Base-by-base conservation (phyloP, 1,140 invertebrate species). In the Acromyrmex heyeri region DNA sequence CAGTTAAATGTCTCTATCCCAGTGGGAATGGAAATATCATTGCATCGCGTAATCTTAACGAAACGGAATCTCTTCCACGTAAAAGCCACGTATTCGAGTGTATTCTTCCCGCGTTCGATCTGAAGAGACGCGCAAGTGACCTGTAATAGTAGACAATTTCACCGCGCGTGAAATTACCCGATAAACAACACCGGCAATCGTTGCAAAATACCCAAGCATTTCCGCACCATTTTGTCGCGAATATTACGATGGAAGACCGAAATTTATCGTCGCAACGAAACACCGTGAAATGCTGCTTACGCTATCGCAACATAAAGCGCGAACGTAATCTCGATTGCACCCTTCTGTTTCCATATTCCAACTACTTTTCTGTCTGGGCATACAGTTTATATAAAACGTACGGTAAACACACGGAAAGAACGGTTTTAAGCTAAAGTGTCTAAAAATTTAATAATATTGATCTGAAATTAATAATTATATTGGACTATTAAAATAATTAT, bases 111-210 rank as follows among this genome's bases (percentile, higher is more conserved):
- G 21, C 16, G 55, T 24, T 34, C 34, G 55, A 73, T 59, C 27
- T 48, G 38, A 67, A 65, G 65, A 65, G 30, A 27, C 55, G 65
- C 48, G n/a, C n/a, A 44, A 27, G 16, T 38, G 50, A 57, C 50
- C 55, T 4, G 55, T 87, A 87, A 87, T 87, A 67, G 55, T 73
- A 34, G 87, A 87, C 77, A 72, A 88, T 87, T 88, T 88, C 64
- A 76, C 38, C 34, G 59, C 48, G 57, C 12, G 27, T 4, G 16
- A 21, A 62, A 83, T 87, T 61, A 72, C 50, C 53, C 48, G 76
- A 70, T 82, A 88, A 88, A 62, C 85, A 75, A 65, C n/a, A 64
- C 14, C 67, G 75, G 53, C 78, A 77, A 87, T 88, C 30, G 48
- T 67, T 73, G 34, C 64, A 53, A 70, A 64, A 78, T 50, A 44